Base-by-base conservation (phyloP, 2,113 vertebrate genomes). In the Cavia porcellus region DNA sequence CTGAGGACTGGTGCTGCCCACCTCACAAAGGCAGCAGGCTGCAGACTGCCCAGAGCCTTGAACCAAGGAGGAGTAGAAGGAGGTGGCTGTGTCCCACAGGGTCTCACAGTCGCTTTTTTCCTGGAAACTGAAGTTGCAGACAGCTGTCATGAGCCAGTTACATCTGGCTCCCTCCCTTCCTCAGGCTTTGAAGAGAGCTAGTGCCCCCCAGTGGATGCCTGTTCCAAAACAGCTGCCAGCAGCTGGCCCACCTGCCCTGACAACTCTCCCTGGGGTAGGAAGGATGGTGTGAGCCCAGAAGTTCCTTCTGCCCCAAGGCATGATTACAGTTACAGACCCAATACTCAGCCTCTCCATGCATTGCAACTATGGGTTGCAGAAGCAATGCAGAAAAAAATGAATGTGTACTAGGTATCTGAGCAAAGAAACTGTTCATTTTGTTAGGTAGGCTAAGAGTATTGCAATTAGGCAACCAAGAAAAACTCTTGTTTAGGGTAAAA, bases 131-230 rank as follows among this genome's bases (percentile, higher is more conserved):
- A 94, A 92, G 64, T 32, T n/a, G 32, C 35, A 42, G 1, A 61
- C 70, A 62, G 96, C 93, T 94, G 70, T 13, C 50, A 79, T 35
- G 88, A 95, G 57, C 89, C 38, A 72, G 66, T 66, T 61, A 86
- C 45, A 89, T 68, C 45, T 57, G 82, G 42, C 84, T 5, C 50
- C 45, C n/a, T 38, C 35, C 42, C 30, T 85, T 61, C 97, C n/a
- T 13, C 20, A 74, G 79, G 24, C 97, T 96, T 55, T 5, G 25
- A 72, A 98, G 97, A 97, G 77, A 87, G 96, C 98, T 96, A 98
- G 98, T 77, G 91, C 97, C 98, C 98, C 96, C 98, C 98, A 97
- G 98, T 79, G 95, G 97, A 98, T 64, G 91, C 52, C 92, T 47
- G 55, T 47, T 74, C 4, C 9, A 25, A 57, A 75, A 89, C 14